Conservation (phyloP, 2,888 invertebrate genomes). For the Metalampra italica region DNA sequence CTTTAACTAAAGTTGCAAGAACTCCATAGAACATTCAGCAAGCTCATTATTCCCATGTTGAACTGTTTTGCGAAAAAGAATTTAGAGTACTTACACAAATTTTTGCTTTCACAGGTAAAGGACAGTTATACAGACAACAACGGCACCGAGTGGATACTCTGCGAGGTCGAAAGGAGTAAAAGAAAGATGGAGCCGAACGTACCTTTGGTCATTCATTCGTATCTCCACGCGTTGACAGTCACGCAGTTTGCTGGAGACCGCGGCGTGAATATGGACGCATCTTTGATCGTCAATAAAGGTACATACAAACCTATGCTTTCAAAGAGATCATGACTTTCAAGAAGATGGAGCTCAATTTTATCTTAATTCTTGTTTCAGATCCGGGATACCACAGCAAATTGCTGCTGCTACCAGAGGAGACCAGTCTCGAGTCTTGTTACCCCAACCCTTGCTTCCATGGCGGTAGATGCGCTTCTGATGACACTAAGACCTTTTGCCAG, state of each 20-base stretch:
- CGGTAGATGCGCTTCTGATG: constrained; percentile 82
- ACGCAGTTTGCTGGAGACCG: constrained; percentile 64
- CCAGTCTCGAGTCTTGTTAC: constrained; percentile 81
- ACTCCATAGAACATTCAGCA: too few species aligned
- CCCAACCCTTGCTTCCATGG: constrained; percentile 86
- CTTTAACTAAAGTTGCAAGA: too few species aligned
- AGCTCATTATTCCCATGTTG: too few species aligned
- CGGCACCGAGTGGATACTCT: constrained; percentile 84
- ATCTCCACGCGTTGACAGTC: constrained; percentile 81
- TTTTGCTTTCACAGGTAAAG: constrained; percentile 60
- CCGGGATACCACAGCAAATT: constrained; percentile 82
- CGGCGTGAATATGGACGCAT: constrained; percentile 79
- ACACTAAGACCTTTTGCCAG: constrained; percentile 80
- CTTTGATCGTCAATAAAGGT: constrained; percentile 80
- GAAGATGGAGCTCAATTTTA: background rate
- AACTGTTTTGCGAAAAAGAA: too few species aligned
- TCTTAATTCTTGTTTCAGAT: constrained; percentile 51
- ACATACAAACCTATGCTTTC: constrained; percentile 5
- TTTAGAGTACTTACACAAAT: too few species aligned
- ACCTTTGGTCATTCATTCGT: constrained; percentile 81
- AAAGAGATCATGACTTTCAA: background rate
- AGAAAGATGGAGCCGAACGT: constrained; percentile 42
- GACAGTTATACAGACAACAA: constrained; percentile 86
- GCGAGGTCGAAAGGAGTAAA: constrained; percentile 57
- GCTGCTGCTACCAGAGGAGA: constrained; percentile 76